Conservation (phyloP, 2,113 vertebrate species). For the Tupaia tana region DNA sequence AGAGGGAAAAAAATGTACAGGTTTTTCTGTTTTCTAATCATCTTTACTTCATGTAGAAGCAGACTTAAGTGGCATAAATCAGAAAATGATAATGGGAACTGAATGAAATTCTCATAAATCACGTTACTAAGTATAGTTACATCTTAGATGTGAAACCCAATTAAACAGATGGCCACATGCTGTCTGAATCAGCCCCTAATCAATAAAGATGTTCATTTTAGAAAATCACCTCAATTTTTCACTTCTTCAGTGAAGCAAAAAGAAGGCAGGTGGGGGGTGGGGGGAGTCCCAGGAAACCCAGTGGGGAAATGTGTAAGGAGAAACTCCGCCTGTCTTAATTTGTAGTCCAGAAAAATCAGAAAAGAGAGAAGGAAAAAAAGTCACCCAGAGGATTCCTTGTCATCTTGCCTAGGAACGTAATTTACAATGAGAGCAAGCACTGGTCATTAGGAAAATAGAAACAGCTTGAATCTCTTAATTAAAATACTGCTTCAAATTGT, state of each 20-base stretch:
- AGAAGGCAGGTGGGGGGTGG: neutral
- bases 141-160: conserved; percentile 76
- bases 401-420: conserved; percentile 69
- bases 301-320: conserved; percentile 45
- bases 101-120: conserved; percentile 79
- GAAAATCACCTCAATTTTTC: conserved; percentile 79
- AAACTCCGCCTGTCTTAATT: conserved; percentile 72
- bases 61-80: conserved; percentile 63
- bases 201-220: conserved; percentile 81
- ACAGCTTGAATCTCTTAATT: conserved; percentile 84
- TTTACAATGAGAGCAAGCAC: conserved; percentile 77
- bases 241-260: conserved; percentile 76
- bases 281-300: conserved; percentile 59
- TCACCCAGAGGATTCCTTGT: conserved; percentile 62
- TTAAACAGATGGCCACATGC: conserved; percentile 83
- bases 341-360: conserved; percentile 67
- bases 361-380: conserved; percentile 47
- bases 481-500: conserved; percentile 80
- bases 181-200: conserved; percentile 77
- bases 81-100: conserved; percentile 72
- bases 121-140: conserved; percentile 81
- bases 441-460: conserved; percentile 75
- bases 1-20: neutral
- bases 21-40: conserved; percentile 57
- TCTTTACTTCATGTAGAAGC: neutral